phyloP scores from a whole-genome alignment of 2,113 vertebrate species.

The Prionailurus bengalensis region DNA sequence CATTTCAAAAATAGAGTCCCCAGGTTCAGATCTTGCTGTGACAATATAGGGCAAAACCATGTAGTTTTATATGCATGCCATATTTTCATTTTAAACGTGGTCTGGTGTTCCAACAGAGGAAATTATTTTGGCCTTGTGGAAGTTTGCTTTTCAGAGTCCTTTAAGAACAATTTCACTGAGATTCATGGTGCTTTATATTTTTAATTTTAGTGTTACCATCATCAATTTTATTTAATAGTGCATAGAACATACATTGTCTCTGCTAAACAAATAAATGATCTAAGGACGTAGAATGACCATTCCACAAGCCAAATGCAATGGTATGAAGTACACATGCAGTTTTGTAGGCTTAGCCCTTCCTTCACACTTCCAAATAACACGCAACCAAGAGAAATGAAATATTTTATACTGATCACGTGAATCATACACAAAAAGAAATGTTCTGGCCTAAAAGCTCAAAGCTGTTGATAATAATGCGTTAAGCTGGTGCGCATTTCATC shows the following conservation, averaged over 20 bases:
- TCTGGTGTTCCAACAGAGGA: not conserved
- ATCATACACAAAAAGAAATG: not conserved
- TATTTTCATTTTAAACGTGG: slow-evolving; percentile 26
- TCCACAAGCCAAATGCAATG: not conserved
- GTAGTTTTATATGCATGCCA: not conserved
- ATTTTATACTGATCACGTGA: not conserved
- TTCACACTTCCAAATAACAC: not conserved
- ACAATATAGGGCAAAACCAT: not conserved
- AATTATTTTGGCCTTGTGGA: slow-evolving; percentile 47
- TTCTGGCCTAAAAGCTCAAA: not conserved
- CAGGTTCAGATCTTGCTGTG: not conserved
- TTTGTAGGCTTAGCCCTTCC: not conserved
- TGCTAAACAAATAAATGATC: slow-evolving; percentile 34
- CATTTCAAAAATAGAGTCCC: slow-evolving; percentile 18
- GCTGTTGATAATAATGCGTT: not conserved
- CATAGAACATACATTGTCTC: not conserved
- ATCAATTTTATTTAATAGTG: slow-evolving; percentile 36
- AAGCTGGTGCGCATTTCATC: not conserved
- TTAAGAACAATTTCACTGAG: slow-evolving; percentile 43
- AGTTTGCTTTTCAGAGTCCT: slow-evolving; percentile 20
- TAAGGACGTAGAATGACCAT: not conserved
- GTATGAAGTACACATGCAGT: not conserved
- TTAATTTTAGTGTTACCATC: slow-evolving; percentile 40
- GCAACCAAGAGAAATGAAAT: not conserved
- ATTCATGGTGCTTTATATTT: slow-evolving; percentile 34